Percentiles rank a stretch among this genome's conserved stretches.
phyloP scores from a whole-genome alignment of 2,797 vertebrate genomes.

The Tarsius wallacei region DNA sequence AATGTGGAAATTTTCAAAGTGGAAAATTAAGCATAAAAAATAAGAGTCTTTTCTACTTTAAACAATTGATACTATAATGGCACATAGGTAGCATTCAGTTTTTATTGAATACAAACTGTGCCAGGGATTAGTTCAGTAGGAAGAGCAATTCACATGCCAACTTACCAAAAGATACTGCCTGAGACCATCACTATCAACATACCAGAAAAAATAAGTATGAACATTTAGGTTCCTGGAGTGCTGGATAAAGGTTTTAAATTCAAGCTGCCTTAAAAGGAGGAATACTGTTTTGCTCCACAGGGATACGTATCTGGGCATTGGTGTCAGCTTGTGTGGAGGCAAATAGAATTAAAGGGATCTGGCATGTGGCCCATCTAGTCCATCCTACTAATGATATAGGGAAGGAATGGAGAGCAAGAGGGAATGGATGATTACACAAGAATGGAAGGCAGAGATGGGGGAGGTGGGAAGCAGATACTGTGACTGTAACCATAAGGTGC shows the following conservation, averaged over 20 bases:
- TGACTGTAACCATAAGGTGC: accelerated
- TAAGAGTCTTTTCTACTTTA: neutral
- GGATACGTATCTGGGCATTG: neutral
- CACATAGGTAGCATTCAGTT: neutral
- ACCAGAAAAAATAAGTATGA: neutral
- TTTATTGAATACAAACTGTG: neutral
- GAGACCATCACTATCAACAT: too few species aligned
- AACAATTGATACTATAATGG: neutral
- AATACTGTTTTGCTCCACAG: too few species aligned
- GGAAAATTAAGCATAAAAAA: neutral
- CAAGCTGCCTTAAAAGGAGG: neutral
- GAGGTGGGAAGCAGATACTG: neutral
- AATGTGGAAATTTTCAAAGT: neutral
- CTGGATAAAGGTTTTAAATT: too few species aligned
- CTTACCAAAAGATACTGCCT: neutral
- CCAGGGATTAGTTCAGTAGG: neutral
- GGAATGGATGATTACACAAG: too few species aligned
- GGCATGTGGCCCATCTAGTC: too few species aligned
- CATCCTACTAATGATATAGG: too few species aligned
- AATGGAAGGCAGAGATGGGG: too few species aligned
- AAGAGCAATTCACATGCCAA: neutral
- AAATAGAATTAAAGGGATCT: neutral
- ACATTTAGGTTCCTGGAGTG: neutral
- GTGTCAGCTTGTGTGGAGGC: neutral
- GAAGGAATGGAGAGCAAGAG: neutral